Evolutionary conservation across 2,113 vertebrate species (phyloP).

Genomic region (Brachyhypopomus gauderio): DNA sequence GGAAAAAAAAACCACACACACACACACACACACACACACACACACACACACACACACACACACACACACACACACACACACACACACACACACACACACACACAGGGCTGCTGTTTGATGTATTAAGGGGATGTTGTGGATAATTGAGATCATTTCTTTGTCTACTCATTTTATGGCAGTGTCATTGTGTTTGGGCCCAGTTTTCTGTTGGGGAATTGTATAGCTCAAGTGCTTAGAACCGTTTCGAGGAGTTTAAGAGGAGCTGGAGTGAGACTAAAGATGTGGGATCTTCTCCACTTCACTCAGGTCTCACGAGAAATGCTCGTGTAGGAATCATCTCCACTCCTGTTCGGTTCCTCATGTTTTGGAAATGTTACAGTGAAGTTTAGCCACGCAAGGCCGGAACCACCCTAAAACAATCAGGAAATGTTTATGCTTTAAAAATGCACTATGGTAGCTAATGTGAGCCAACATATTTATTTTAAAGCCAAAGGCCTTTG

Average conservation of each 20-base stretch:
- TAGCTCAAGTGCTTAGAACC: neutral
- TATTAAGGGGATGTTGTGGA: neutral
- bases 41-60: no score
- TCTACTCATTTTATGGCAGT: neutral
- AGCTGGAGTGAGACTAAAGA: neutral
- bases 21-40: no score
- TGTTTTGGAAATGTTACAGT: no score
- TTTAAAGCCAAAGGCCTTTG: no score
- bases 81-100: no score
- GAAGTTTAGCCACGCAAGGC: no score
- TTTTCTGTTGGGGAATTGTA: neutral
- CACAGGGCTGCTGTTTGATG: neutral
- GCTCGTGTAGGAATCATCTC: no score
- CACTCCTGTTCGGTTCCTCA: no score
- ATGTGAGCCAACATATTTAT: no score
- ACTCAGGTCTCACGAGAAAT: no score
- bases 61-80: no score
- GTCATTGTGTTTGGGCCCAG: neutral
- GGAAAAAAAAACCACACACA: no score
- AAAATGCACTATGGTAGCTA: neutral
- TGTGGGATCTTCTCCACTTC: neutral
- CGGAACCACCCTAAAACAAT: neutral
- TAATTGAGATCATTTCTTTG: conserved; percentile 21
- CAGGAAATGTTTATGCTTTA: neutral
- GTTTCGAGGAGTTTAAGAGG: neutral